These are phyloP conservation scores for Amphimallon solstitiale DNA, from an alignment of 2,888 invertebrate genomes.

Conservation along the genomic window DNA sequence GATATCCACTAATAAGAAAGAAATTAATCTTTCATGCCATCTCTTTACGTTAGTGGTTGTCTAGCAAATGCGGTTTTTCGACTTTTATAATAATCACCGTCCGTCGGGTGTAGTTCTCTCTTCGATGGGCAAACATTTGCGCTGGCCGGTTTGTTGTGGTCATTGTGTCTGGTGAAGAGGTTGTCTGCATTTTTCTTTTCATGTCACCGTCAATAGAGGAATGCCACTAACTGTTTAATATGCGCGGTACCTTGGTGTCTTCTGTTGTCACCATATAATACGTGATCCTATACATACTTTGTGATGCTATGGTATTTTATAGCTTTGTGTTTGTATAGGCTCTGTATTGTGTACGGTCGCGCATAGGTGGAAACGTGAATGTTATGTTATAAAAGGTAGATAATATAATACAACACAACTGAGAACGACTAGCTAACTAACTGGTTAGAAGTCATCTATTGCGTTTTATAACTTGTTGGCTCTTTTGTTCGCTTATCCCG, in stretches of 20 bases:
- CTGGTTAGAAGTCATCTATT: slow-evolving; percentile 25
- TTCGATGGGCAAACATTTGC: slow-evolving; percentile 27
- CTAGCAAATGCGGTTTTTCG: slow-evolving; percentile 31
- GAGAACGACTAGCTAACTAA: slow-evolving; percentile 24
- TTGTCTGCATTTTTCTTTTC: slow-evolving; percentile 33
- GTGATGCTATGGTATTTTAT: background rate
- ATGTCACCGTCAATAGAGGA: slow-evolving; percentile 25
- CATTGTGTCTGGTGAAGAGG: slow-evolving; percentile 28
- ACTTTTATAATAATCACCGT: slow-evolving; percentile 26
- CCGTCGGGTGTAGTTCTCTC: slow-evolving; percentile 21
- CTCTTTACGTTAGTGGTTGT: background rate
- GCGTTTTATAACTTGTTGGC: slow-evolving; percentile 19
- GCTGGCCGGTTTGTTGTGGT: slow-evolving; percentile 33
- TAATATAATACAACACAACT: background rate
- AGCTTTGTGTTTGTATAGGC: background rate
- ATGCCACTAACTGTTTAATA: slow-evolving; percentile 22
- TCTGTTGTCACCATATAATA: background rate
- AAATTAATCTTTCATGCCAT: background rate
- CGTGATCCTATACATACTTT: background rate
- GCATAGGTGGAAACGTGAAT: no score
- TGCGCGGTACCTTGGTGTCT: slow-evolving; percentile 10
- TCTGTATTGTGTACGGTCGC: no score
- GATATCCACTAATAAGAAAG: no score
- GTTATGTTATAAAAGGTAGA: no score
- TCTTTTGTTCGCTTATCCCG: slow-evolving; percentile 15